Evolutionary conservation across 1,140 invertebrate species (phyloP), one percentile per base, ranked within the genome.

Genomic region (Drosophila sp.): DNA sequence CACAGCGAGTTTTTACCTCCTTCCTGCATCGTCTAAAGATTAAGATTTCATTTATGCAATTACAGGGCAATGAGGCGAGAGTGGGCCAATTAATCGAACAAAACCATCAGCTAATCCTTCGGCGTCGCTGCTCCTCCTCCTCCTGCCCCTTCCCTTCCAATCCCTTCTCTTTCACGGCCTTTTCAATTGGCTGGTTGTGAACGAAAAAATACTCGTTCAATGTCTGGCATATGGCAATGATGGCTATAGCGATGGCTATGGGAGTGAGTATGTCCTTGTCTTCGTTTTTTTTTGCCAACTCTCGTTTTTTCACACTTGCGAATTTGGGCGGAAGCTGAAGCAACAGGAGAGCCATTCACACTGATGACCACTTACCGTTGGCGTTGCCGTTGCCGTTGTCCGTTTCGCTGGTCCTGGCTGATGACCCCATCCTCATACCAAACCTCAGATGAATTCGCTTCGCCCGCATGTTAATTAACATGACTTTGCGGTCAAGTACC

Each of bases 391-490:
- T 79, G 32, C 50, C 50, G 11, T 55, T 64, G 47, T 33, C 25
- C 41, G 41, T 50, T 44, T 44, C 33, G 33, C 11, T 33, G 58
- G 30, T 44, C 50, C 27, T 25, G 30, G 47, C 35, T 29, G 25
- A 41, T 61, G 50, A 60, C 66, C 27, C 32, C 23, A 55, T 5
- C 38, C 25, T 41, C 41, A 27, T 50, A 25, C 44, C 44, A 50
- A 35, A 8, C 5, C 41, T 10, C 61, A 38, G 4, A 11, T 44
- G 55, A 57, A 55, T 47, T 65, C 41, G 50, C 38, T 62, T 56
- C 44, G 73, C 66, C 74, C 76, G 66, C 76, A 90, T 82, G 85
- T 90, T 90, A 90, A 90, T 90, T 90, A 90, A 90, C 86, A 71
- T 80, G 85, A 79, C 81, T 90, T 82, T 90, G 80, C 74, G 84